Evolutionary conservation across 2,113 vertebrate species (phyloP).

Genomic region (Pelmatolapia mariae): DNA sequence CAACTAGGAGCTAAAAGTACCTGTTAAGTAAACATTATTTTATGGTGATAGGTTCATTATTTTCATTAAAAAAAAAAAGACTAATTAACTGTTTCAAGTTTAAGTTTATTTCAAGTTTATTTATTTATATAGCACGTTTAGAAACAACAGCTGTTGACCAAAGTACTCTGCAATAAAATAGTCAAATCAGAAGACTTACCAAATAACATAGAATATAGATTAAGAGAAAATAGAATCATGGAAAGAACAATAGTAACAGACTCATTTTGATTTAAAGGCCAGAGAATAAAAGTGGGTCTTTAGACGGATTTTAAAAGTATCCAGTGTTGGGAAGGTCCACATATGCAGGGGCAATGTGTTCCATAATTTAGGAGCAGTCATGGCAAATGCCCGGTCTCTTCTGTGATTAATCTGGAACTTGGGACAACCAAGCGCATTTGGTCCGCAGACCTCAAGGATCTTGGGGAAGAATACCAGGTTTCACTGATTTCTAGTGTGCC

Average conservation of each 20-base stretch:
- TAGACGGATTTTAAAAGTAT: not conserved
- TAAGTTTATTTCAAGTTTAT: not conserved
- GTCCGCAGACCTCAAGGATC: not conserved
- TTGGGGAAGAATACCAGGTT: not conserved
- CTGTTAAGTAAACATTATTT: not conserved
- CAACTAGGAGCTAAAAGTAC: not conserved
- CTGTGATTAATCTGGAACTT: not conserved
- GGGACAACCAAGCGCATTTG: not conserved
- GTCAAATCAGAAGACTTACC: not conserved
- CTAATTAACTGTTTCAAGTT: not conserved
- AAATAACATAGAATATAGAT: not conserved
- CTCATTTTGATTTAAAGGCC: not conserved
- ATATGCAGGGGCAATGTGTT: not conserved
- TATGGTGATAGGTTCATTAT: not conserved
- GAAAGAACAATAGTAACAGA: not conserved
- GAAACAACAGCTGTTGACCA: not conserved
- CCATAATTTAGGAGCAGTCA: not conserved
- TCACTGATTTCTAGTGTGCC: not conserved
- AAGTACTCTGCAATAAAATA: not conserved
- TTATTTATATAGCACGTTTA: not conserved
- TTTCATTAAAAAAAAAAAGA: not conserved
- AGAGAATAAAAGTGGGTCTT: not conserved
- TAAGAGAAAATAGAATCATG: not conserved
- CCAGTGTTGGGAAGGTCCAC: not conserved
- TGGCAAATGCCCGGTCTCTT: not conserved